Percentiles rank a stretch among this genome's conserved stretches.
These are phyloP conservation scores for Physocephala rufipes DNA, from an alignment of 2,888 invertebrate species.

Conservation along the genomic window DNA sequence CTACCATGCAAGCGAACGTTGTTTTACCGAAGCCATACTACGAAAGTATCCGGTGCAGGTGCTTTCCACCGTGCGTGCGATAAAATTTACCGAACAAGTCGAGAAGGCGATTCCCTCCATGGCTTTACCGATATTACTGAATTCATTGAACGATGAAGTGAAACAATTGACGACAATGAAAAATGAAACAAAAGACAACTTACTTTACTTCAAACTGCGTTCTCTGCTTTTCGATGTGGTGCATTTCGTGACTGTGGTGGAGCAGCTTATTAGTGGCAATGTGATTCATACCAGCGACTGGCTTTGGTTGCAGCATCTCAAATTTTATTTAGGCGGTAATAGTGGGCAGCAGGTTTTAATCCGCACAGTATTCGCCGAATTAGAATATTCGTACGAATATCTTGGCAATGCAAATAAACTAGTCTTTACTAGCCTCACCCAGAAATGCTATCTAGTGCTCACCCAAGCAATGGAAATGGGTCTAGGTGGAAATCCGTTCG, in stretches of 20 bases:
- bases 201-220: constrained; percentile 86
- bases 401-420: constrained; percentile 95
- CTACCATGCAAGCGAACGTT: constrained; percentile 64
- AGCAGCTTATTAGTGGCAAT: constrained; percentile 76
- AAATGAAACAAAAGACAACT: constrained; percentile 65
- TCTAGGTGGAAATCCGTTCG: constrained; percentile 97
- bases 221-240: constrained; percentile 92
- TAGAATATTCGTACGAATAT: constrained; percentile 97
- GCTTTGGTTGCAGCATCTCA: constrained; percentile 95
- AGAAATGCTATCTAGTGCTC: constrained; percentile 96
- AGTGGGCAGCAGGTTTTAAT: constrained; percentile 61
- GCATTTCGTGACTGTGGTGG: constrained; percentile 86
- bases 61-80: constrained; percentile 83
- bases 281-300: constrained; percentile 79
- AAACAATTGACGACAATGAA: constrained; percentile 57
- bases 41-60: constrained; percentile 73
- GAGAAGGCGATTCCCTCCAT: constrained; percentile 81
- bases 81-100: constrained; percentile 84
- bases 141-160: constrained; percentile 66
- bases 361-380: constrained; percentile 92
- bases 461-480: constrained; percentile 97
- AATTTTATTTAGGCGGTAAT: constrained; percentile 73
- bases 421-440: constrained; percentile 94
- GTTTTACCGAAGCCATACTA: constrained; percentile 56
- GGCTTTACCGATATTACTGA: constrained; percentile 69